Percentiles rank a stretch among this genome's conserved stretches.
Evolutionary conservation across 2,888 invertebrate species (phyloP).

Genomic region (Brachylomia viminalis): DNA sequence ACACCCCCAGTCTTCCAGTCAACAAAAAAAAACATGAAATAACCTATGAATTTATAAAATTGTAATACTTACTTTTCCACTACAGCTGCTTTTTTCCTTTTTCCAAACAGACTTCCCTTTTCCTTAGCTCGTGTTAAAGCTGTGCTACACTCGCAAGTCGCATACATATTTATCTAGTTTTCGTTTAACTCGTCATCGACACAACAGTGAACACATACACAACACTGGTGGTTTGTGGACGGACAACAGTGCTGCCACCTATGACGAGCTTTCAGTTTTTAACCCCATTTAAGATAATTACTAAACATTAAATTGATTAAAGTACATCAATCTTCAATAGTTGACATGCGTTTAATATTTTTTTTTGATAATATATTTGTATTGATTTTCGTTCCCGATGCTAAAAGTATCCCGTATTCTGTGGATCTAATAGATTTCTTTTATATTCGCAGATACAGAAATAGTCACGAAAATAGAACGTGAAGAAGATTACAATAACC

Average conservation of each 20-base stretch:
- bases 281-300: background rate
- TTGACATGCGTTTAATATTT: background rate
- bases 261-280: background rate
- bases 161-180: no score
- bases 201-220: no score
- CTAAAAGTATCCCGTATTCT: no score
- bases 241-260: background rate
- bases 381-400: background rate
- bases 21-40: no score
- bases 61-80: no score
- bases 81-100: no score
- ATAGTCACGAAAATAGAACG: conserved; percentile 13
- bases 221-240: background rate
- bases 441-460: conserved; percentile 10
- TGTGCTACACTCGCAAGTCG: no score
- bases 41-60: no score
- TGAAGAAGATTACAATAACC: background rate
- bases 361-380: background rate
- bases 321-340: background rate
- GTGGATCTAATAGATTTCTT: background rate
- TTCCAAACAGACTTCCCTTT: no score
- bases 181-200: no score
- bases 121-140: no score
- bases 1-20: no score
- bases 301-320: background rate